phyloP scores from a whole-genome alignment of 2,113 vertebrate species.

The Cromileptes altivelis region DNA sequence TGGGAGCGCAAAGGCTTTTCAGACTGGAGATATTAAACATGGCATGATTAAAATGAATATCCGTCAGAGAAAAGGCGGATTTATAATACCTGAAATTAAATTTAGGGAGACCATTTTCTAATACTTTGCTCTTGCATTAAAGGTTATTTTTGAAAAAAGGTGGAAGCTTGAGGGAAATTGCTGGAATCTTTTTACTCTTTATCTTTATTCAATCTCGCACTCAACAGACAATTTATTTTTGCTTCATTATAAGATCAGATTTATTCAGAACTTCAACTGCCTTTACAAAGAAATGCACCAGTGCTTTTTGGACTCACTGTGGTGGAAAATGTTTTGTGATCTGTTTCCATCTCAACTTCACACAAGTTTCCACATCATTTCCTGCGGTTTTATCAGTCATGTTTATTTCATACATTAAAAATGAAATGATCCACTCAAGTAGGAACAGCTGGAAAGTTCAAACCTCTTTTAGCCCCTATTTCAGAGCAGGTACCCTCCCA shows the following conservation, averaged over 20 bases:
- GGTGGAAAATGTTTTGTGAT: neutral
- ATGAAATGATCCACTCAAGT: no score
- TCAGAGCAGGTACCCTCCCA: no score
- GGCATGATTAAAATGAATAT: neutral
- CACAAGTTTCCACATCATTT: no score
- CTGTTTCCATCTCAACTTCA: no score
- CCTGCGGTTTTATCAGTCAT: no score
- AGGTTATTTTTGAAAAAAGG: neutral
- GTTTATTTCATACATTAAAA: neutral
- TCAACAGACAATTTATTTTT: neutral
- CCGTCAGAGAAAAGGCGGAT: neutral
- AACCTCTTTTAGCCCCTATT: no score
- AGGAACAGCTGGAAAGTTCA: no score
- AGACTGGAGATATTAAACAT: neutral
- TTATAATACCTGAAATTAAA: neutral
- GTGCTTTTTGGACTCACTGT: neutral
- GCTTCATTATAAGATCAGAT: neutral
- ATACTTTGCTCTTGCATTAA: neutral
- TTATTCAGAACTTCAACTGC: neutral
- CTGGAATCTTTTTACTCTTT: neutral
- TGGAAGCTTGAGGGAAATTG: neutral
- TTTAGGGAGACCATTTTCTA: neutral
- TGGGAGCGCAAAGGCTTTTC: neutral
- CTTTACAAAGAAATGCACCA: neutral
- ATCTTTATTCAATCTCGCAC: neutral